phyloP scores from a whole-genome alignment of 2,113 vertebrate species.

The Asarcornis scutulata region DNA sequence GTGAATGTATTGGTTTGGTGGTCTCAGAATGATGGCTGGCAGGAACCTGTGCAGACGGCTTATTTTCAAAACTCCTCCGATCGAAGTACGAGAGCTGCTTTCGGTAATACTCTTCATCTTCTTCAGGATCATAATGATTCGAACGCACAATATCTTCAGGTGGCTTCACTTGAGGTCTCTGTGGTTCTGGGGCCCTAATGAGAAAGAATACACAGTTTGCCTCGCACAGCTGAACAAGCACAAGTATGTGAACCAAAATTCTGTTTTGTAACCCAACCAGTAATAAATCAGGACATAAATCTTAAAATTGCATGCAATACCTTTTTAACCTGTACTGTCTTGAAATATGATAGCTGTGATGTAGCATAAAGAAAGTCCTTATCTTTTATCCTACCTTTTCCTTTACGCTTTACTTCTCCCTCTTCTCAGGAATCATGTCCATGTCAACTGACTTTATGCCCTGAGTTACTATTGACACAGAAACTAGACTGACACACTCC shows the following conservation, averaged over 20 bases:
- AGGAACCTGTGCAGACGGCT: constrained; percentile 81
- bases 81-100: constrained; percentile 98
- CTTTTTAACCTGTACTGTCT: background rate
- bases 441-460: background rate
- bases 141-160: constrained; percentile 88
- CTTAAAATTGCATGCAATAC: background rate
- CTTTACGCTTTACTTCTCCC: background rate
- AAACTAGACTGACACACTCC: background rate
- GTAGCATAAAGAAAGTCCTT: background rate
- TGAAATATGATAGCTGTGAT: background rate
- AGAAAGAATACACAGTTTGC: background rate
- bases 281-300: background rate
- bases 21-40: constrained; percentile 87
- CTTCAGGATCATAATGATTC: constrained; percentile 93
- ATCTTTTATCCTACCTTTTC: background rate
- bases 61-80: constrained; percentile 92
- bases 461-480: background rate
- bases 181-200: constrained; percentile 90
- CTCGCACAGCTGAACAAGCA: background rate
- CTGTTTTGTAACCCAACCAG: background rate
- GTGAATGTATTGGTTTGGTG: constrained; percentile 82
- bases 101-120: constrained; percentile 96
- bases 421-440: background rate
- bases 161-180: constrained; percentile 90
- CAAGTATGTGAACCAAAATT: background rate